Evolutionary conservation across 2,113 vertebrate species (phyloP).

Genomic region (Probosciger aterrimus): DNA sequence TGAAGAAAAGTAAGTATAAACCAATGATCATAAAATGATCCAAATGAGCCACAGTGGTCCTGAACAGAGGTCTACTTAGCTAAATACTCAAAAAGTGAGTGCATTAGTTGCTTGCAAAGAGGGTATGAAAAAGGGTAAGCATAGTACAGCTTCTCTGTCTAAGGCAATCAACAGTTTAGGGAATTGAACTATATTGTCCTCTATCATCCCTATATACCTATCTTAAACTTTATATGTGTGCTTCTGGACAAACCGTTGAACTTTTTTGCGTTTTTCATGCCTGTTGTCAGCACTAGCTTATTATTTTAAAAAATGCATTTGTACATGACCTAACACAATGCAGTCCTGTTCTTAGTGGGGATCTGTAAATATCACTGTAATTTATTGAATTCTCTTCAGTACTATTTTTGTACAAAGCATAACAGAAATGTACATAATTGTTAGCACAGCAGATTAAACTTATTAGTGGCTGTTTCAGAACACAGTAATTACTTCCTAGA

Average conservation of each 20-base stretch:
- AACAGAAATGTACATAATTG: background rate
- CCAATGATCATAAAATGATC: background rate
- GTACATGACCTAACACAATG: background rate
- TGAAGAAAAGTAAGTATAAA: background rate
- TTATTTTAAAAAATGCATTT: background rate
- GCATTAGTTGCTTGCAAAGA: background rate
- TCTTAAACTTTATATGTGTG: background rate
- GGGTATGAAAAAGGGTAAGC: background rate
- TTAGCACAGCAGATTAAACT: background rate
- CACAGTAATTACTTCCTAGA: background rate
- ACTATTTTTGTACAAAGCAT: background rate
- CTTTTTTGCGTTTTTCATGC: background rate
- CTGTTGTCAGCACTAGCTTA: background rate
- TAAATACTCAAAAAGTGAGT: background rate
- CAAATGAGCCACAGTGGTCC: background rate
- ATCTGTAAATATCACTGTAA: background rate
- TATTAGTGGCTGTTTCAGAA: background rate
- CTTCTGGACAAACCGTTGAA: background rate
- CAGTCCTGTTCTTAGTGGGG: background rate
- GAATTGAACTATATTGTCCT: background rate
- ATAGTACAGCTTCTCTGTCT: background rate
- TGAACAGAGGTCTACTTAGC: background rate
- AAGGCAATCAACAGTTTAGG: background rate
- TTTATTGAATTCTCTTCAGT: background rate
- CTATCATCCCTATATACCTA: background rate